These are phyloP conservation scores for Hemibagrus wyckioides DNA, from an alignment of 2,113 vertebrate genomes.

Conservation along the genomic window DNA sequence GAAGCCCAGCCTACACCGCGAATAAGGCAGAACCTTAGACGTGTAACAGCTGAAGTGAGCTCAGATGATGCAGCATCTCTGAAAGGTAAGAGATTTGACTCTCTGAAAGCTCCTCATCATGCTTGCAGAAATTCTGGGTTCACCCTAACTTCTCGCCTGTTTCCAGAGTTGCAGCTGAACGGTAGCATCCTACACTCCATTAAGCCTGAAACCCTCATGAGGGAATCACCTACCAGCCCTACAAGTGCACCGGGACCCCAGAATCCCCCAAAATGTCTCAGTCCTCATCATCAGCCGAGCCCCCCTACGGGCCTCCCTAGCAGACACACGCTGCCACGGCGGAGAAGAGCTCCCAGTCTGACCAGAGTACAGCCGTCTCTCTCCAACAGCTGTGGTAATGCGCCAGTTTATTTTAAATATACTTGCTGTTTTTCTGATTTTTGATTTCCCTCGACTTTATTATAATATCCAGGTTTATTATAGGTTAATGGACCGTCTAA, in stretches of 20 bases:
- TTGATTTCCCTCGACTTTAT: background rate
- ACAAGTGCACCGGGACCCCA: constrained; percentile 54
- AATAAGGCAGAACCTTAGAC: constrained; percentile 69
- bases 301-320: constrained; percentile 68
- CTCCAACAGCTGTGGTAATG: constrained; percentile 73
- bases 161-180: constrained; percentile 67
- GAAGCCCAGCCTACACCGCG: constrained; percentile 56
- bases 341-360: constrained; percentile 75
- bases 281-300: constrained; percentile 71
- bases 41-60: constrained; percentile 63
- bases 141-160: constrained; percentile 8
- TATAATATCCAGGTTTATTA: background rate
- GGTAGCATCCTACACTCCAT: constrained; percentile 57
- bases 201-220: constrained; percentile 60
- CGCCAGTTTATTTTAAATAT: background rate
- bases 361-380: constrained; percentile 66
- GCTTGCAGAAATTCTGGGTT: background rate
- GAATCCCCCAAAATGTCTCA: constrained; percentile 65
- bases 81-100: constrained; percentile 58
- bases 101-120: background rate
- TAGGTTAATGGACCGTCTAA: background rate
- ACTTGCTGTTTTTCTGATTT: background rate
- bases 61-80: constrained; percentile 38
- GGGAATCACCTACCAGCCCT: constrained; percentile 60
- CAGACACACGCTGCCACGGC: constrained; percentile 57